Base-by-base conservation (phyloP, 2,113 vertebrate species). In the Okapia johnstoni region DNA sequence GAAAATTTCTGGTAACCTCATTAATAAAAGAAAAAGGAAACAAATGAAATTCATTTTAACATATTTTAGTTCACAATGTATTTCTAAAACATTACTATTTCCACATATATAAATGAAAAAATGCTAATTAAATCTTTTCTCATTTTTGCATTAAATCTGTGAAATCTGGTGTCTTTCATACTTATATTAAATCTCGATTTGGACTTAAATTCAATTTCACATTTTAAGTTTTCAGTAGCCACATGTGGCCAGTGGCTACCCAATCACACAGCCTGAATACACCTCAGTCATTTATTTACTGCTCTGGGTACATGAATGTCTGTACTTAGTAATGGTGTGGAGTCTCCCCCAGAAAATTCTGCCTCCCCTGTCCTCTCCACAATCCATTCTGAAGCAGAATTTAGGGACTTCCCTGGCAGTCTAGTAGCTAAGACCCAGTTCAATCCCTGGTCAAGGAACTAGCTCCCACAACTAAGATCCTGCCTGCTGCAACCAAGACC, bases 21-120 rank as follows among this genome's bases (percentile, higher is more conserved):
- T 30, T 90, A 90, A 55, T 11, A 73, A 85, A 88, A 85, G 25
- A 28, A 80, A 93, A 92, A 88, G 33, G 40, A 85, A 54, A 60
- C 33, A 77, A 57, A 19, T 85, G 46, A 85, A 63, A 95, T 81
- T 88, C 77, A 93, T 70, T 86, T 94, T 88, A 96, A 55, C 54
- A 14, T 26, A 92, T 85, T 88, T 66, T 58, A 81, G 40, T 43
- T 61, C 66, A 52, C 40, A 52, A 4, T 54, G 0, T 50, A 43
- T n/a, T 25, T 85, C 14, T 10, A 79, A 79, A 76, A 40, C 13
- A 57, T 23, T 26, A 85, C 79, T 13, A n/a, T 86, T 57, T 91
- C 33, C 70, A 58, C 19, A 40, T 97, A 8, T 48, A 73, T 19
- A 12, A 73, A 46, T 79, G 88, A 40, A 63, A 84, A 90, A 80